phyloP scores from a whole-genome alignment of 2,113 vertebrate genomes.

The Delphinapterus leucas region DNA sequence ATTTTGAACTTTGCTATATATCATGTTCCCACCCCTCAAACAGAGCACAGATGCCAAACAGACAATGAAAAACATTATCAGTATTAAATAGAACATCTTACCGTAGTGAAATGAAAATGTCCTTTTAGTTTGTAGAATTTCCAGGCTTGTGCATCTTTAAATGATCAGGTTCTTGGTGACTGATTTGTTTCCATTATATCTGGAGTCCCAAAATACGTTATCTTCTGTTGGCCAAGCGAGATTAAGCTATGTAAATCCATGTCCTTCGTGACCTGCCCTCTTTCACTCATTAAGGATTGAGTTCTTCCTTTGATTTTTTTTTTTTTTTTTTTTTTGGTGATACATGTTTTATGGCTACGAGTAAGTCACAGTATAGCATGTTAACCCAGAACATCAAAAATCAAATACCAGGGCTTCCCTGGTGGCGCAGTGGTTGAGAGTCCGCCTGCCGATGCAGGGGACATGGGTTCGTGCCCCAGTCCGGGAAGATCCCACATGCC shows the following conservation, averaged over 20 bases:
- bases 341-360: background rate
- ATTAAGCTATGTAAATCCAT: background rate
- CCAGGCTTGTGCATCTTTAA: background rate
- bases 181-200: background rate
- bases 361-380: background rate
- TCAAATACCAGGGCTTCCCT: background rate
- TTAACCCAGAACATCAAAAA: background rate
- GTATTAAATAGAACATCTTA: background rate
- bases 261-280: background rate
- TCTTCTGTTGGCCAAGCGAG: background rate
- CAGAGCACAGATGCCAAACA: background rate
- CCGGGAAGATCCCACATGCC: too few relatives aligned
- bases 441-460: too few relatives aligned
- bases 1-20: background rate
- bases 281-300: background rate
- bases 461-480: too few relatives aligned
- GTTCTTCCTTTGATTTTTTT: background rate
- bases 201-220: background rate
- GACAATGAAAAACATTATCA: background rate
- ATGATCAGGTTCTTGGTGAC: background rate
- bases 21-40: background rate
- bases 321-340: background rate
- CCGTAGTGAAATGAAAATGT: background rate
- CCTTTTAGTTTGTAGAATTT: background rate
- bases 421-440: too few relatives aligned